These are phyloP conservation scores for Tetragonula clypearis DNA, from an alignment of 1,140 invertebrate species.

Conservation along the genomic window DNA sequence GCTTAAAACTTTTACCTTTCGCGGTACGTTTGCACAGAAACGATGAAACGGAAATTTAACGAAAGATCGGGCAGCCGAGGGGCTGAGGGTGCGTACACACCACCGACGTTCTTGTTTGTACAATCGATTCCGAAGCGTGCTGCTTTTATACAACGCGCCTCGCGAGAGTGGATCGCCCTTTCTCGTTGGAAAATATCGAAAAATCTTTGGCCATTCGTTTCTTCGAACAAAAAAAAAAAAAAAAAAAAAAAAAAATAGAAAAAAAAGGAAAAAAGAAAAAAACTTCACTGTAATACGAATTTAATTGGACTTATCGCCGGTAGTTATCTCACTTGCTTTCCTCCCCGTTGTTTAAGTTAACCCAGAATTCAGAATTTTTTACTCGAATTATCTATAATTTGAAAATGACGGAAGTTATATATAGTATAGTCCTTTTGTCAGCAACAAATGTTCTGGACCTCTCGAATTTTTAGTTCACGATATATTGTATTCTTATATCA, in stretches of 20 bases:
- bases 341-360: background rate
- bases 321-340: background rate
- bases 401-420: background rate
- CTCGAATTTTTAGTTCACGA: too few species aligned
- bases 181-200: slow-evolving; percentile 46
- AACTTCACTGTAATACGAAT: slow-evolving; percentile 7
- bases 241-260: too few species aligned
- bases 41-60: slow-evolving; percentile 66
- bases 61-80: slow-evolving; percentile 55
- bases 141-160: slow-evolving; percentile 65
- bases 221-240: background rate
- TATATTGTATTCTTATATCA: too few species aligned
- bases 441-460: too few species aligned
- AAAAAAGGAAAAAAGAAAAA: too few species aligned
- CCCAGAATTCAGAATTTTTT: background rate
- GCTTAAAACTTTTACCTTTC: slow-evolving; percentile 60
- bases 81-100: slow-evolving; percentile 23
- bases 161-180: slow-evolving; percentile 35
- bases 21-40: slow-evolving; percentile 62
- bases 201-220: slow-evolving; percentile 39
- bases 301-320: slow-evolving; percentile 8
- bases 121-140: slow-evolving; percentile 70
- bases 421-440: fast-evolving
- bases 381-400: background rate
- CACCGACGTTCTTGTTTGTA: slow-evolving; percentile 65